phyloP scores from a whole-genome alignment of 2,888 invertebrate species.

The Argyra leucocephala region DNA sequence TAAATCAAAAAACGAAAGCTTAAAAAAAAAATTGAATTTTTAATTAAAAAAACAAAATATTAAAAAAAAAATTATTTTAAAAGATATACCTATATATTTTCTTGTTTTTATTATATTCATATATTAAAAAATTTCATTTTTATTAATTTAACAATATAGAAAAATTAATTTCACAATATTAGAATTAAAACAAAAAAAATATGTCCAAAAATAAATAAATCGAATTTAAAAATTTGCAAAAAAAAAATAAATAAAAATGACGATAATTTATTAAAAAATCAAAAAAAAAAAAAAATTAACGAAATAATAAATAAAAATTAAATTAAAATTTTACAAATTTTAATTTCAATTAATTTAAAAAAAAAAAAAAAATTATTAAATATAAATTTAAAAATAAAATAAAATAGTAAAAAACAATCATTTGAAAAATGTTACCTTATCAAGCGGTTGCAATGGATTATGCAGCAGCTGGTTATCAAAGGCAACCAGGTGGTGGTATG shows the following conservation, averaged over 20 bases:
- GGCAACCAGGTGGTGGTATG: constrained; percentile 45
- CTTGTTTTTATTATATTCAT: too few species aligned
- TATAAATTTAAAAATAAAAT: constrained; percentile 10
- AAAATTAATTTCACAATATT: too few species aligned
- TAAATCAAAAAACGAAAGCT: too few species aligned
- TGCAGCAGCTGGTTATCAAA: constrained; percentile 57
- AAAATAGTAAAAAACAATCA: constrained; percentile 13
- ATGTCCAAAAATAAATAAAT: too few species aligned
- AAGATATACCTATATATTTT: too few species aligned
- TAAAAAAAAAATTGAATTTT: background rate
- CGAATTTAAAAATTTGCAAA: too few species aligned
- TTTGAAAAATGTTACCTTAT: constrained; percentile 64
- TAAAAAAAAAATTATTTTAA: too few species aligned
- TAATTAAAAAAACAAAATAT: background rate
- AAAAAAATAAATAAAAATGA: background rate
- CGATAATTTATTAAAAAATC: background rate
- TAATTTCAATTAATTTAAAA: background rate
- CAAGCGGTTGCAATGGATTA: constrained; percentile 83
- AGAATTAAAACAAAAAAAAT: too few species aligned
- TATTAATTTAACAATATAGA: too few species aligned
- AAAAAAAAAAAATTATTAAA: background rate
- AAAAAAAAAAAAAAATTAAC: background rate
- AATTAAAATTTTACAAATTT: background rate
- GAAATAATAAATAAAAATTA: too few species aligned
- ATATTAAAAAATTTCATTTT: too few species aligned